Conservation (phyloP, 2,113 vertebrate genomes). For the Galbula dea region DNA sequence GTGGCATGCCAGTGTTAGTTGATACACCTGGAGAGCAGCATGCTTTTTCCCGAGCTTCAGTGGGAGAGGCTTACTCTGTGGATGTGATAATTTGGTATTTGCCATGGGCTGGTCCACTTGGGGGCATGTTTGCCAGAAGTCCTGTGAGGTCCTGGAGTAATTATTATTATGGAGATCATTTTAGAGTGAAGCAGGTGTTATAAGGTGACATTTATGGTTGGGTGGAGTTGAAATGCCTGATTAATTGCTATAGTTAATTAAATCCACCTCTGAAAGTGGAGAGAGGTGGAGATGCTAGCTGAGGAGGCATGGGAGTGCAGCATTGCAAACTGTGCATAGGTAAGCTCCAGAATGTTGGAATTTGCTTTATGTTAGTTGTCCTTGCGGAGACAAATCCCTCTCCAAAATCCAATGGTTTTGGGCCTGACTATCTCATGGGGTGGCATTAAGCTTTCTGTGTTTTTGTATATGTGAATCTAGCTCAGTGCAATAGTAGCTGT, state of each 20-base stretch:
- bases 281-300: not conserved
- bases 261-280: not conserved
- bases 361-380: not conserved
- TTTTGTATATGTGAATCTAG: not conserved
- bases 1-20: not conserved
- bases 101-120: not conserved
- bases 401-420: not conserved
- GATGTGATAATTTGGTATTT: not conserved
- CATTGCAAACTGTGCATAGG: not conserved
- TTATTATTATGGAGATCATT: not conserved
- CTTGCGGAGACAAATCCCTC: not conserved
- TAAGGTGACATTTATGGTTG: not conserved
- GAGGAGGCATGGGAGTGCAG: not conserved
- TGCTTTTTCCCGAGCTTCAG: not conserved
- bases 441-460: not conserved
- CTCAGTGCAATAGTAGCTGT: not conserved
- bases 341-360: not conserved
- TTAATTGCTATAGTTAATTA: constrained; percentile 32
- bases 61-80: not conserved
- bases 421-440: not conserved
- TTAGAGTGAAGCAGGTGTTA: not conserved
- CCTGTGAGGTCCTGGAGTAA: not conserved
- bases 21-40: not conserved
- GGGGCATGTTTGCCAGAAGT: not conserved
- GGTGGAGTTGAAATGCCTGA: constrained; percentile 23